These are phyloP conservation scores for Pogonomyrmex barbatus DNA, from an alignment of 1,140 invertebrate genomes.

Conservation along the genomic window DNA sequence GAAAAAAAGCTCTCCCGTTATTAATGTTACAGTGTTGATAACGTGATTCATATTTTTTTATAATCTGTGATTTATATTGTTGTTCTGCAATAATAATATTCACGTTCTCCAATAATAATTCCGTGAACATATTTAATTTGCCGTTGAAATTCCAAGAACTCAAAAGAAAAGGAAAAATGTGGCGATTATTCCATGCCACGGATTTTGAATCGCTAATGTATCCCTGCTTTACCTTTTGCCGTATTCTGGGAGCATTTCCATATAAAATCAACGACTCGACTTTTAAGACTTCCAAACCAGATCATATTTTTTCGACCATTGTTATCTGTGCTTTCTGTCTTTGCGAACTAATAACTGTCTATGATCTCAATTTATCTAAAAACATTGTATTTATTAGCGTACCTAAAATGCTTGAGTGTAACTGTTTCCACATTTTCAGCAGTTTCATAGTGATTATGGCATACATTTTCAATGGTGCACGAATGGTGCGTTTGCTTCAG, in stretches of 20 bases:
- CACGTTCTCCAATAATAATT: not conserved
- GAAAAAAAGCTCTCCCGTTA: not conserved
- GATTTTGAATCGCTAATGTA: slow-evolving; percentile 15
- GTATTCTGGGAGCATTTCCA: not conserved
- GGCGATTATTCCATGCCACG: not conserved
- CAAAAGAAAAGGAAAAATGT: not conserved
- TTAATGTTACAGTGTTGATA: not conserved
- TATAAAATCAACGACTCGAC: not conserved
- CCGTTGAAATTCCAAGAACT: too few species aligned
- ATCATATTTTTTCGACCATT: not conserved
- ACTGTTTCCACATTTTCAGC: slow-evolving; percentile 58
- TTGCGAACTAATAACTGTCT: not conserved
- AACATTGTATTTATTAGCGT: too few species aligned
- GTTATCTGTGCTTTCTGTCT: not conserved
- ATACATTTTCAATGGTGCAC: not conserved
- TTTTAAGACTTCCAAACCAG: not conserved
- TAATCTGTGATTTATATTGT: not conserved
- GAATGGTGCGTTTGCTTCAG: slow-evolving; percentile 7
- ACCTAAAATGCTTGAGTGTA: not conserved
- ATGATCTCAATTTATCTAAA: not conserved
- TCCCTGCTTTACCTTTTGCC: slow-evolving; percentile 2
- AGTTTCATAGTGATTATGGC: slow-evolving; percentile 16
- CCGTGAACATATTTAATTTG: not conserved
- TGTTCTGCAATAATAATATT: not conserved
- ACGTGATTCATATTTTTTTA: not conserved